These are phyloP conservation scores for Hypselothyrea guttata DNA, from an alignment of 2,888 invertebrate species.

Conservation along the genomic window DNA sequence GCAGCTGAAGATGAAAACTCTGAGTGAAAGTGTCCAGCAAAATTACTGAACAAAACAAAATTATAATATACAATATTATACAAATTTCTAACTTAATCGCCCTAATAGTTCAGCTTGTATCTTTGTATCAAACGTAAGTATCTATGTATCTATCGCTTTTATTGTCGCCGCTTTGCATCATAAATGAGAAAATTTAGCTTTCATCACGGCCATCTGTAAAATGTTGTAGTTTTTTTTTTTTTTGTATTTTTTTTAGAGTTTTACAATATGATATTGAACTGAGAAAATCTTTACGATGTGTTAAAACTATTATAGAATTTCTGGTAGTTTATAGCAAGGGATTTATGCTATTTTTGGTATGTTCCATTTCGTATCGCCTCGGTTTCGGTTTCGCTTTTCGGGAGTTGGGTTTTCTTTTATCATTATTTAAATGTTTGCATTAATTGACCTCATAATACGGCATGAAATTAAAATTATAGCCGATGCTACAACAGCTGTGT, in stretches of 20 bases:
- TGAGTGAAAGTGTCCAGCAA: conserved; percentile 45
- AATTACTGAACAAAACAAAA: conserved; percentile 39
- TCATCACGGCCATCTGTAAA: conserved; percentile 63
- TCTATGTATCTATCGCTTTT: conserved; percentile 48
- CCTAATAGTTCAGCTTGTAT: conserved; percentile 23
- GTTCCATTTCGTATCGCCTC: conserved; percentile 1
- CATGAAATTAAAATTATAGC: conserved; percentile 55
- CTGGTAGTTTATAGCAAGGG: conserved; percentile 13
- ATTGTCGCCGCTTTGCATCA: conserved; percentile 68
- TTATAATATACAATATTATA: conserved; percentile 50
- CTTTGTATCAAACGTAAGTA: conserved; percentile 9
- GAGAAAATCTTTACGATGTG: conserved; percentile 70
- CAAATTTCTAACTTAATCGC: conserved; percentile 38
- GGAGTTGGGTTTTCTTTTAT: conserved; percentile 22
- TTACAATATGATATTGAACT: conserved; percentile 40
- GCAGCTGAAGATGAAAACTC: conserved; percentile 58
- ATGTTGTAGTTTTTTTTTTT: conserved; percentile 20
- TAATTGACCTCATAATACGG: conserved; percentile 60
- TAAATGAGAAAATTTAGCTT: conserved; percentile 63
- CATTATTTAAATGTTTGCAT: conserved; percentile 57
- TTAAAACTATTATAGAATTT: conserved; percentile 57
- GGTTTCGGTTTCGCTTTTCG: conserved; percentile 21
- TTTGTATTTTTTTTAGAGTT: conserved; percentile 7
- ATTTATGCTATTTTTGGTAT: conserved; percentile 16
- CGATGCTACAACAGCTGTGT: conserved; percentile 18